A percentile compares a stretch with the other conserved stretches of the same genome.
Evolutionary conservation across 2,888 invertebrate species (phyloP).

Genomic region (Gasteruption jaculator): DNA sequence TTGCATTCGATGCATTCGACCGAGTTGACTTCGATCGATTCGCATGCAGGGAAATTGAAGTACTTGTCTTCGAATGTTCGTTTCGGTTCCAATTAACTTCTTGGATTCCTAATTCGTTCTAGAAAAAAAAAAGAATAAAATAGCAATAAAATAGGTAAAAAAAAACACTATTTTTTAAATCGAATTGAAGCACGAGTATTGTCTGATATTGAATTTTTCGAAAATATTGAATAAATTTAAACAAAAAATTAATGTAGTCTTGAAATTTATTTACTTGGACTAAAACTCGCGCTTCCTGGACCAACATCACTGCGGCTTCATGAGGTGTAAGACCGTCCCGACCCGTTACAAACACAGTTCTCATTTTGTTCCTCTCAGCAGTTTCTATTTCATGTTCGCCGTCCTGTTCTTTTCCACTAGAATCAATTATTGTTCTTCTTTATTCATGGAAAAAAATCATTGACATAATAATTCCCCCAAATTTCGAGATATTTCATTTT

Average conservation of each 20-base stretch:
- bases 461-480: not conserved
- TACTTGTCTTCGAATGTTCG: slow-evolving; percentile 20
- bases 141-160: too few species aligned
- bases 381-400: slow-evolving; percentile 65
- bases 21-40: too few species aligned
- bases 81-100: slow-evolving; percentile 65
- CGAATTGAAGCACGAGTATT: too few species aligned
- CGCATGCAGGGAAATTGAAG: too few species aligned
- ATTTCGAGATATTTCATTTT: not conserved
- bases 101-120: slow-evolving; percentile 69
- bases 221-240: too few species aligned
- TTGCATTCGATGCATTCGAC: too few species aligned
- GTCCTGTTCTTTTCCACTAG: slow-evolving; percentile 66
- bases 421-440: slow-evolving; percentile 7
- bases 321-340: slow-evolving; percentile 73
- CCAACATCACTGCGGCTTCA: slow-evolving; percentile 76
- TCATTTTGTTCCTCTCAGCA: slow-evolving; percentile 64
- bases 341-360: slow-evolving; percentile 76
- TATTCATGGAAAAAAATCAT: too few species aligned
- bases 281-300: slow-evolving; percentile 71
- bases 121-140: slow-evolving; percentile 42
- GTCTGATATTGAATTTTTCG: too few species aligned
- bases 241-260: too few species aligned
- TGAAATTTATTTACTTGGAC: slow-evolving; percentile 52
- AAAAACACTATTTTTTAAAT: too few species aligned